A percentile compares a stretch with the other conserved stretches of the same genome.
Evolutionary conservation across 2,888 invertebrate genomes (phyloP).

Genomic region (Ormia ochracea): DNA sequence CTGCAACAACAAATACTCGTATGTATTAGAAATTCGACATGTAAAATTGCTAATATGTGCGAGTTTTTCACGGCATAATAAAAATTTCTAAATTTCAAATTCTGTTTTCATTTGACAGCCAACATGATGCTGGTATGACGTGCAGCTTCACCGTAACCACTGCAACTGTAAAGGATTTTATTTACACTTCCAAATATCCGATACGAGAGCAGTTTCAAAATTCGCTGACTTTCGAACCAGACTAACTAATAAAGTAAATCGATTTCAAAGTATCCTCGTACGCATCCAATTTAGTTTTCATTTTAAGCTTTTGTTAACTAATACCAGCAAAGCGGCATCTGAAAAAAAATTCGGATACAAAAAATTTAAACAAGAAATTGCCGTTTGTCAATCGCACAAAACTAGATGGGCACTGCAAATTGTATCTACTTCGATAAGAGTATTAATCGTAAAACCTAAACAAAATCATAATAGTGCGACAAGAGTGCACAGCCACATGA

Average conservation of each 20-base stretch:
- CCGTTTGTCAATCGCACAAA: constrained; percentile 52
- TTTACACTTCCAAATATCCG: background rate
- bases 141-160: background rate
- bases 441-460: constrained; percentile 41
- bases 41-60: constrained; percentile 44
- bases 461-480: background rate
- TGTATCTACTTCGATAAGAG: constrained; percentile 47
- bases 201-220: background rate
- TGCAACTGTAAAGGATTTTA: constrained; percentile 7
- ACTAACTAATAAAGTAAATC: no score
- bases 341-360: constrained; percentile 5
- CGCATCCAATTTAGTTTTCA: constrained; percentile 26
- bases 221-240: no score
- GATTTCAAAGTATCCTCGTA: background rate
- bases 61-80: constrained; percentile 40
- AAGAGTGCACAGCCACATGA: background rate
- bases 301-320: constrained; percentile 36
- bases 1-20: constrained; percentile 19
- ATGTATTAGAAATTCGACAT: constrained; percentile 39
- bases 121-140: background rate
- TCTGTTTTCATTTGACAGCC: constrained; percentile 19
- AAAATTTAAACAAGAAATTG: constrained; percentile 47
- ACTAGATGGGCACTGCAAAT: constrained; percentile 52
- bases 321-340: constrained; percentile 22
- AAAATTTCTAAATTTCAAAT: constrained; percentile 40